phyloP scores from a whole-genome alignment of 37 sponge, comb jelly and placozoan genomes.

The Crambe crambe region DNA sequence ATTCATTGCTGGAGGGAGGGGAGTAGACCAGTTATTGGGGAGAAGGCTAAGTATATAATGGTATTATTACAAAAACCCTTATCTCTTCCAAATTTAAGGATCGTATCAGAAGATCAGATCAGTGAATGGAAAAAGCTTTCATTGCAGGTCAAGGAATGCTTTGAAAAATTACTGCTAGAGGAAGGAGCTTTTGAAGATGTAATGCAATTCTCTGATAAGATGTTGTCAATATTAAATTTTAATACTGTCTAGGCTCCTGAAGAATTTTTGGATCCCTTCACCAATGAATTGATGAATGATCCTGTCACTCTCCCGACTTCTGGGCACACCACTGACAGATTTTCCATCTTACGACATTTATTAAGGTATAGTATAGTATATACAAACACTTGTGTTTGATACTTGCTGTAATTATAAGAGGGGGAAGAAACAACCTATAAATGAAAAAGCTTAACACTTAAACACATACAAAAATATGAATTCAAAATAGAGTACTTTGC shows the following conservation, averaged over 20 bases:
- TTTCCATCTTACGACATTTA: conserved; percentile 84
- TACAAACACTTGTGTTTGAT: not conserved
- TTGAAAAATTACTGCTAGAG: conserved; percentile 28
- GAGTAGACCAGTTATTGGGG: too few relatives aligned
- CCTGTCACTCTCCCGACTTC: conserved; percentile 92
- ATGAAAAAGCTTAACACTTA: too few relatives aligned
- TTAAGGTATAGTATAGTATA: conserved; percentile 84
- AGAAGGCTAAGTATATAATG: too few relatives aligned
- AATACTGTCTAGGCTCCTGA: conserved; percentile 71
- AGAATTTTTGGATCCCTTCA: conserved; percentile 93
- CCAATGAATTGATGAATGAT: conserved; percentile 88
- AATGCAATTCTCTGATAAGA: too few relatives aligned
- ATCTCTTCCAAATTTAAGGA: not conserved
- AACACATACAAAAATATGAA: too few relatives aligned
- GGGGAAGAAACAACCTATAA: too few relatives aligned
- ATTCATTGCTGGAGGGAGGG: too few relatives aligned
- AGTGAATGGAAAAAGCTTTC: conserved; percentile 29
- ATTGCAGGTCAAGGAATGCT: conserved; percentile 37
- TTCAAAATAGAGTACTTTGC: too few relatives aligned
- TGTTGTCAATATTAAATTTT: not conserved
- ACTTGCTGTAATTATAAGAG: too few relatives aligned
- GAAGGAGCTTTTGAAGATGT: conserved; percentile 53
- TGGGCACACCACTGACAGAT: conserved; percentile 78
- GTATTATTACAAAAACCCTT: not conserved
- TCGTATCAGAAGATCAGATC: conserved; percentile 3